A percentile compares a stretch with the other conserved stretches of the same genome.
These are phyloP conservation scores for Crotalus tigris DNA, from an alignment of 2,113 vertebrate species.

Conservation along the genomic window DNA sequence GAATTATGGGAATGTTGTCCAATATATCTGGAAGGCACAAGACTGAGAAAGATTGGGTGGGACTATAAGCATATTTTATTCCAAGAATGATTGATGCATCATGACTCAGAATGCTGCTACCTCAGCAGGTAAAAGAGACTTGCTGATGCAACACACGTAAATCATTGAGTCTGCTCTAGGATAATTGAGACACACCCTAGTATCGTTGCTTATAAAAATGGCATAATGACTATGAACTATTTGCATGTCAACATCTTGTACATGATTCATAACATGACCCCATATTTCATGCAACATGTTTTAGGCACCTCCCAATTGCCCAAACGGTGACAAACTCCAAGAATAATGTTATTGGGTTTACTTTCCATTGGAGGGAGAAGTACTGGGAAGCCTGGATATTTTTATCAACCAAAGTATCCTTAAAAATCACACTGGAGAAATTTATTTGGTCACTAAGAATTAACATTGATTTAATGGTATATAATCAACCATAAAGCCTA, in stretches of 20 bases:
- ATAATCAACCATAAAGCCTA: neutral
- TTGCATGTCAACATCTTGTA: neutral
- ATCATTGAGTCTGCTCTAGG: rapidly evolving
- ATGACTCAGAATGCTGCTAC: constrained; percentile 1
- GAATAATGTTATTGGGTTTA: neutral
- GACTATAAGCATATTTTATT: neutral
- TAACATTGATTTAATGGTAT: neutral
- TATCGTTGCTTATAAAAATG: neutral
- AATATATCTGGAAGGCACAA: neutral
- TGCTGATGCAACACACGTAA: rapidly evolving
- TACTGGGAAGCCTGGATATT: neutral
- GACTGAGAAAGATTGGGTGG: neutral
- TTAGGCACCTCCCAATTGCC: neutral
- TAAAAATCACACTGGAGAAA: neutral
- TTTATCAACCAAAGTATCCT: neutral
- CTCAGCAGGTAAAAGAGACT: neutral
- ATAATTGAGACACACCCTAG: neutral
- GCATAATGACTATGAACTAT: neutral
- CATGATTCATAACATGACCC: neutral
- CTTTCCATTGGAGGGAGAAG: neutral
- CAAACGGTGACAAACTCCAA: neutral
- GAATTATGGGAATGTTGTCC: neutral
- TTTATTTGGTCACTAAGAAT: neutral
- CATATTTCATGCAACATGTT: neutral
- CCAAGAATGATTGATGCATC: neutral